These are phyloP conservation scores for Leptinotarsa haldemani DNA, from an alignment of 2,888 invertebrate genomes.

Conservation along the genomic window DNA sequence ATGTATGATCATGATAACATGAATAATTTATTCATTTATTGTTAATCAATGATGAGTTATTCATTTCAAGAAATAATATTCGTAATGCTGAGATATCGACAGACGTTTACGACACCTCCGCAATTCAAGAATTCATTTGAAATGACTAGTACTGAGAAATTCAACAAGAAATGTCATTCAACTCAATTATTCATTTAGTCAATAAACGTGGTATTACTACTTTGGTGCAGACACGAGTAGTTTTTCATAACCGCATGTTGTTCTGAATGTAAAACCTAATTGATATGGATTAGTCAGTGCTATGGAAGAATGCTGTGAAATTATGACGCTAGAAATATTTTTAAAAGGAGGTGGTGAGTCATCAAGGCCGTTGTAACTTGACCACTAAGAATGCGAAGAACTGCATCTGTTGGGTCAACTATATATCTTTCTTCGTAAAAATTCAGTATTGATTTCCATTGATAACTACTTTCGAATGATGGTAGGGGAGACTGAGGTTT, in stretches of 20 bases:
- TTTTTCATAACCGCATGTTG: conserved; percentile 3
- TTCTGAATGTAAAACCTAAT: conserved; percentile 20
- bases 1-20: no score
- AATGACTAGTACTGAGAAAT: not conserved
- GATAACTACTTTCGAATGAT: not conserved
- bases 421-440: not conserved
- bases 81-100: conserved; percentile 1
- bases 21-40: no score
- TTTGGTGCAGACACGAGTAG: not conserved
- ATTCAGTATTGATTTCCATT: not conserved
- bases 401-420: not conserved
- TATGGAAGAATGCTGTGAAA: conserved; percentile 11
- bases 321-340: not conserved
- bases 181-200: conserved; percentile 15
- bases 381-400: not conserved
- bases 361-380: conserved; percentile 7
- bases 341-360: not conserved
- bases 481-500: not conserved
- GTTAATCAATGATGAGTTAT: no score
- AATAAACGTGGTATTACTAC: not conserved
- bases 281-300: conserved; percentile 25
- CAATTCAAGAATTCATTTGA: not conserved
- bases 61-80: not conserved
- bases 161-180: conserved; percentile 1
- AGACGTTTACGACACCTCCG: not conserved